Evolutionary conservation across 1,140 invertebrate genomes (phyloP).

Genomic region (Leptinotarsa defecta): DNA sequence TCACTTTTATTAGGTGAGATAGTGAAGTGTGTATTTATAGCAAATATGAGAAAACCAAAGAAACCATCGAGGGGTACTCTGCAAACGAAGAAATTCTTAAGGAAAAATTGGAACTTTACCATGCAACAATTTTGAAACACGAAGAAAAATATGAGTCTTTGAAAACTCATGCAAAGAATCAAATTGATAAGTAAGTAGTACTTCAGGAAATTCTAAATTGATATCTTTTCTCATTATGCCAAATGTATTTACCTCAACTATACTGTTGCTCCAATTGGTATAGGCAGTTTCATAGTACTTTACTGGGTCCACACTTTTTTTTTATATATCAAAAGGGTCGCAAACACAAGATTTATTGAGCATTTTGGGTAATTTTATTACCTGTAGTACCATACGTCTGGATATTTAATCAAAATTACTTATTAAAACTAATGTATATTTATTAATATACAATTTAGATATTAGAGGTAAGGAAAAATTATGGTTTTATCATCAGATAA

Average conservation of each 20-base stretch:
- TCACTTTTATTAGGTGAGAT: not conserved
- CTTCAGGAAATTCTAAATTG: not conserved
- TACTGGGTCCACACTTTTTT: not conserved
- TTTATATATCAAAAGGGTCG: not conserved
- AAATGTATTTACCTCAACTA: not conserved
- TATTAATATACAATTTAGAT: no score
- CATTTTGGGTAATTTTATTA: no score
- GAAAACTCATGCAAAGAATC: not conserved
- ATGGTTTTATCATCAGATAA: no score
- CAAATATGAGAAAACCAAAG: constrained; percentile 64
- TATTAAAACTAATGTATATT: no score
- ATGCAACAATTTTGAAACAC: not conserved
- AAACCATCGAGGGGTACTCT: constrained; percentile 62
- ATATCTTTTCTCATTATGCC: not conserved
- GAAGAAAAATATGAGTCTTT: not conserved
- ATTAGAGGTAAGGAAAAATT: no score
- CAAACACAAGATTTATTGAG: not conserved
- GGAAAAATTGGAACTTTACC: not conserved
- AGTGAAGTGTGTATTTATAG: constrained; percentile 32
- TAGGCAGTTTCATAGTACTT: not conserved
- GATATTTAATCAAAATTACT: no score
- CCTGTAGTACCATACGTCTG: no score
- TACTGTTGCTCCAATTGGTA: not conserved
- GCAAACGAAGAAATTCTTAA: constrained; percentile 63
- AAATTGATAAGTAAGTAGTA: constrained; percentile 3